phyloP scores from a whole-genome alignment of 2,888 invertebrate species.

The Aquatica leii region DNA sequence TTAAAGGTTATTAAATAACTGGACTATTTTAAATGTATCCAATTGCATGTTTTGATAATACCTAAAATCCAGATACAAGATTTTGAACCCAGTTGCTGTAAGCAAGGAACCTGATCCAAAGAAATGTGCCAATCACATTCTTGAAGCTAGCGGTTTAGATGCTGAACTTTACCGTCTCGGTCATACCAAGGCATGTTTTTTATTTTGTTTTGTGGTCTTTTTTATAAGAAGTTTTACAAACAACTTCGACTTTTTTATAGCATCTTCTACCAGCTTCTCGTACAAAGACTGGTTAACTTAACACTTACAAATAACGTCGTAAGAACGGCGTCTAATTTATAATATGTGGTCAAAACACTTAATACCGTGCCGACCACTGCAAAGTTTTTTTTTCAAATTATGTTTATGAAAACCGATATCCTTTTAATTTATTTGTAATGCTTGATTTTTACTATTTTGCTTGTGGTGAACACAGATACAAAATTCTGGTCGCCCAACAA shows the following conservation, averaged over 20 bases:
- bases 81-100: slow-evolving; percentile 92
- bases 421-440: slow-evolving; percentile 13
- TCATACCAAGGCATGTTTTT: slow-evolving; percentile 94
- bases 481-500: slow-evolving; percentile 96
- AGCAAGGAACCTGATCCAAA: slow-evolving; percentile 79
- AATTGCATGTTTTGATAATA: slow-evolving; percentile 25
- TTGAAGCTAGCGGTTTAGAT: slow-evolving; percentile 85
- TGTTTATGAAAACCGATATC: too few relatives aligned
- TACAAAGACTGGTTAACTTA: slow-evolving; percentile 14
- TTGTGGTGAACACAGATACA: slow-evolving; percentile 83
- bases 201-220: background rate
- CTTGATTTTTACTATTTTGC: slow-evolving; percentile 36
- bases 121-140: slow-evolving; percentile 83
- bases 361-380: slow-evolving; percentile 19
- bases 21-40: background rate
- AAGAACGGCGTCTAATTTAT: slow-evolving; percentile 5
- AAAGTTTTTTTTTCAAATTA: background rate
- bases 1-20: background rate
- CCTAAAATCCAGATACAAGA: slow-evolving; percentile 87
- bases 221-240: background rate
- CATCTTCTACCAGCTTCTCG: slow-evolving; percentile 14
- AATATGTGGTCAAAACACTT: slow-evolving; percentile 17
- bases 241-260: background rate
- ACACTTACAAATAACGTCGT: slow-evolving; percentile 11
- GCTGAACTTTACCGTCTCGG: slow-evolving; percentile 95